phyloP scores from a whole-genome alignment of 2,888 invertebrate genomes.

The Orchesellides sinensis region DNA sequence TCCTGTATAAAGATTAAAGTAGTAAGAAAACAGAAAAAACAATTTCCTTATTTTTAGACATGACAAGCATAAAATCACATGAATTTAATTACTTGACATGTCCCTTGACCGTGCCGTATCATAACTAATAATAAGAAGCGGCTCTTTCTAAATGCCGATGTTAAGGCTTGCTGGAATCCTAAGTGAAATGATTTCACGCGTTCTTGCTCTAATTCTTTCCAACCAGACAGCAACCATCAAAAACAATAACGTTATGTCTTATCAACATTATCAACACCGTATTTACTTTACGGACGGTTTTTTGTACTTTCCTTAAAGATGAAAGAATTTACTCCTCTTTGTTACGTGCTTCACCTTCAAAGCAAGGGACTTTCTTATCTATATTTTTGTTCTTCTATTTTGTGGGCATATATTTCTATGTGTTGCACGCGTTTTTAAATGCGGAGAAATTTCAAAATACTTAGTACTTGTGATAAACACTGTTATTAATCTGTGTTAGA shows the following conservation, averaged over 20 bases:
- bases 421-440: no score
- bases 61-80: slow-evolving; percentile 47
- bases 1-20: background rate
- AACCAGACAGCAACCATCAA: background rate
- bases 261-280: background rate
- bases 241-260: slow-evolving; percentile 4
- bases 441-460: no score
- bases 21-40: slow-evolving; percentile 32
- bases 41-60: slow-evolving; percentile 47
- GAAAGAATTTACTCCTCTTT: no score
- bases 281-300: no score
- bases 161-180: background rate
- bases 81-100: slow-evolving; percentile 45
- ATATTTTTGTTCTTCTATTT: no score
- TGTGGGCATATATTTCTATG: no score
- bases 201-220: background rate
- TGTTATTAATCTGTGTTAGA: no score
- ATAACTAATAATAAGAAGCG: background rate
- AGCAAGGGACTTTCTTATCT: no score
- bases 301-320: no score
- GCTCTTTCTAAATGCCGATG: background rate
- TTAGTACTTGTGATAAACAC: no score
- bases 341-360: no score
- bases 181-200: slow-evolving; percentile 11
- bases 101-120: slow-evolving; percentile 8